A percentile compares a stretch with the other conserved stretches of the same genome.
phyloP scores from a whole-genome alignment of 2,888 invertebrate species.

The Bimastos eiseni region DNA sequence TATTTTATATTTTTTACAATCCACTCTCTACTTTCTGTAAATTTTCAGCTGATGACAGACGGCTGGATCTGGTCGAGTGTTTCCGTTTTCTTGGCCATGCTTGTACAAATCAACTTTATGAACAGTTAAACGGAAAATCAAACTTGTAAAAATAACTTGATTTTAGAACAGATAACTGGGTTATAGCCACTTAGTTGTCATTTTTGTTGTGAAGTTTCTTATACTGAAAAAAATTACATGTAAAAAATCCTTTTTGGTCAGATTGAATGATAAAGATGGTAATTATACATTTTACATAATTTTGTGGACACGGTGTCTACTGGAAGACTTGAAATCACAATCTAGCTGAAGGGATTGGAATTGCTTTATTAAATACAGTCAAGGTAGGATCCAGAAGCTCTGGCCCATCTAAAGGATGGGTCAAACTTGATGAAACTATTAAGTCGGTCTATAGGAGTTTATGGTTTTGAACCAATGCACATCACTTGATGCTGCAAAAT shows the following conservation, averaged over 20 bases:
- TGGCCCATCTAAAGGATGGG: neutral
- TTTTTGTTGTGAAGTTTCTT: neutral
- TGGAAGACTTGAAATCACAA: neutral
- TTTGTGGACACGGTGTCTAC: neutral
- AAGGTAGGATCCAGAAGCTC: neutral
- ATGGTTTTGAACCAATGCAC: neutral
- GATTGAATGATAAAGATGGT: neutral
- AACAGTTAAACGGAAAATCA: slow-evolving; percentile 6
- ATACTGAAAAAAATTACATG: neutral
- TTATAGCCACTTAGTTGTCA: slow-evolving; percentile 9
- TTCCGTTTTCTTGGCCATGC: neutral
- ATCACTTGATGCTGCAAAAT: neutral
- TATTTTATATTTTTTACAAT: slow-evolving; percentile 2
- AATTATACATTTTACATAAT: neutral
- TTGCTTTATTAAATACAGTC: neutral
- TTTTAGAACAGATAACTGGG: slow-evolving; percentile 18
- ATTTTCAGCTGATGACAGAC: neutral
- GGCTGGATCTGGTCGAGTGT: neutral
- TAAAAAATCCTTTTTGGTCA: neutral
- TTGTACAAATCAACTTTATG: slow-evolving; percentile 1
- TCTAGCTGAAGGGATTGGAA: neutral
- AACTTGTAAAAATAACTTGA: slow-evolving; percentile 9
- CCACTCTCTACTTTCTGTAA: neutral
- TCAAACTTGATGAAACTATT: neutral
- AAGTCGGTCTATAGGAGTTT: neutral